These are phyloP conservation scores for Brevipalpus yothersi DNA, from an alignment of 1,140 invertebrate species.

Conservation along the genomic window DNA sequence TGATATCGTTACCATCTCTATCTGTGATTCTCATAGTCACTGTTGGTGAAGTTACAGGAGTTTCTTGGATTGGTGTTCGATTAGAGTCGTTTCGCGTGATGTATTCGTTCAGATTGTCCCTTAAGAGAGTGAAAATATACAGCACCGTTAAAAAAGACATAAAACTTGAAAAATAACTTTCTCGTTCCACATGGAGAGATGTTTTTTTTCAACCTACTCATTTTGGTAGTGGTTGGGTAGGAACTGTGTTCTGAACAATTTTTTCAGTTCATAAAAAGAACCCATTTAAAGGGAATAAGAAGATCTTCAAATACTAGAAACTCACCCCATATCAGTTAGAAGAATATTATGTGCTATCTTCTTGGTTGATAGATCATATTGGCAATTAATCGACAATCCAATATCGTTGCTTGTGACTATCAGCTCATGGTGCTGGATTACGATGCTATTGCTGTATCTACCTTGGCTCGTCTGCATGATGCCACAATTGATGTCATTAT, in stretches of 20 bases:
- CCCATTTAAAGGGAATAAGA: too few species aligned
- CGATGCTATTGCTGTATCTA: slow-evolving; percentile 59
- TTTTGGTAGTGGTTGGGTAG: too few species aligned
- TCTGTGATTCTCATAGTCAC: slow-evolving; percentile 70
- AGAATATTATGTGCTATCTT: slow-evolving; percentile 49
- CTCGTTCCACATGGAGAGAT: not conserved
- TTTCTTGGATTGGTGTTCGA: slow-evolving; percentile 18
- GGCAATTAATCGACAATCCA: slow-evolving; percentile 67
- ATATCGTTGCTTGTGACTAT: slow-evolving; percentile 81
- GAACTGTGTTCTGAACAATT: too few species aligned
- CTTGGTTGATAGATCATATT: slow-evolving; percentile 76
- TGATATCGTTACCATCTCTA: slow-evolving; percentile 22
- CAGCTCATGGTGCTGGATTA: slow-evolving; percentile 79
- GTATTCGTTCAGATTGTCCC: not conserved
- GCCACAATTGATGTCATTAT: slow-evolving; percentile 15
- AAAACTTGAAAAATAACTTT: not conserved
- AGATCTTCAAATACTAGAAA: slow-evolving; percentile 3
- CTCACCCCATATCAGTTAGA: slow-evolving; percentile 12
- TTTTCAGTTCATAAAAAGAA: too few species aligned
- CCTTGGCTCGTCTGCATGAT: slow-evolving; percentile 12
- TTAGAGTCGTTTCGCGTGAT: not conserved
- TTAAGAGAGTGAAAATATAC: not conserved
- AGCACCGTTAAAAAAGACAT: too few species aligned
- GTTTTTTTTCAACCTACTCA: too few species aligned
- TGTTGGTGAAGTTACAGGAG: slow-evolving; percentile 64